These are phyloP conservation scores for Columbina picui DNA, from an alignment of 2,113 vertebrate species.

Conservation along the genomic window DNA sequence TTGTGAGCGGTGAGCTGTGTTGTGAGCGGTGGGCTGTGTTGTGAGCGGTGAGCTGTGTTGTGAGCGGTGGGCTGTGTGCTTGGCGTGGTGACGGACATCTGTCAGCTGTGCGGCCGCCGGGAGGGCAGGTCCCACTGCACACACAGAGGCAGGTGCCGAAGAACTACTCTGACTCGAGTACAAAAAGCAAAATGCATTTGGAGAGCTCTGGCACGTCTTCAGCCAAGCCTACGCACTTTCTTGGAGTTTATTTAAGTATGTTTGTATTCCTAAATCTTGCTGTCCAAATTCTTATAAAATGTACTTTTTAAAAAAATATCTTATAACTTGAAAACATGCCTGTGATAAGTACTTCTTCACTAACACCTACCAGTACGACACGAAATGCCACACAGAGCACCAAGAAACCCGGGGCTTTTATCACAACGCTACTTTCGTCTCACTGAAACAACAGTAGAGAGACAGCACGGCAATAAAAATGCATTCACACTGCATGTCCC, in stretches of 20 bases:
- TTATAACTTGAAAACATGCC: neutral
- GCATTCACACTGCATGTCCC: conserved; percentile 57
- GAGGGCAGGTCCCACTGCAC: neutral
- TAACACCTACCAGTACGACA: neutral
- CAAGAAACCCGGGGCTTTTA: conserved; percentile 61
- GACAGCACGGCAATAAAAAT: conserved; percentile 59
- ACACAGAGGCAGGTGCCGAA: neutral
- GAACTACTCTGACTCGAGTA: neutral
- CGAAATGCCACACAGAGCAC: conserved; percentile 44
- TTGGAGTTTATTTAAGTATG: neutral
- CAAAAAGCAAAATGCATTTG: neutral
- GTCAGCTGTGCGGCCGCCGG: neutral
- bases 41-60: neutral
- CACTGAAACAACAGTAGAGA: conserved; percentile 68
- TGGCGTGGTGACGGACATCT: neutral
- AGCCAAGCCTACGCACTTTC: neutral
- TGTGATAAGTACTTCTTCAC: conserved; percentile 21
- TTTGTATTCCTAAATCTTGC: neutral
- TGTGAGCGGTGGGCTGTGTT: rapidly evolving
- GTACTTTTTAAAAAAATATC: neutral
- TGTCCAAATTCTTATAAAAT: conserved; percentile 19
- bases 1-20: rapidly evolving
- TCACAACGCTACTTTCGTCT: conserved; percentile 63
- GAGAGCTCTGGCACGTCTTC: neutral
- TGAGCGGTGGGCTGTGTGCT: neutral